Percentiles rank a stretch among this genome's conserved stretches.
Evolutionary conservation across 2,888 invertebrate genomes (phyloP).

Genomic region (Acanthosepion pharaonis): DNA sequence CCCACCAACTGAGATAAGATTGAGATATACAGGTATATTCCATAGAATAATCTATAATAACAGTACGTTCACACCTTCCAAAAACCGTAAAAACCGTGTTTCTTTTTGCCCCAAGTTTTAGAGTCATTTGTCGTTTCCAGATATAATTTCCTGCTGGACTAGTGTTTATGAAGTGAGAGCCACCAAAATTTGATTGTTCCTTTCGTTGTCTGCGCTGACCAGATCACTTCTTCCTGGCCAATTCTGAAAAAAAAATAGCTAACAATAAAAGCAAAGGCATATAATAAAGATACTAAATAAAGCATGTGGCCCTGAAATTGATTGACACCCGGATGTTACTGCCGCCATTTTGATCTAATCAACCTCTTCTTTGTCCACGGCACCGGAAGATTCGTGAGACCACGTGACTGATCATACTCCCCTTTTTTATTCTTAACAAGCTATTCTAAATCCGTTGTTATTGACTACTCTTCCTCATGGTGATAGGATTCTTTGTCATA

Average conservation of each 20-base stretch:
- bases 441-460: neutral
- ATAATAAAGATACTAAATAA: neutral
- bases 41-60: neutral
- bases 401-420: neutral
- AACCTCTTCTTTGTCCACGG: neutral
- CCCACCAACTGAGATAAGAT: neutral
- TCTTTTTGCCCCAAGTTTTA: neutral
- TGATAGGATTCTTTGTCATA: neutral
- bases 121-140: neutral
- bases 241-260: no score
- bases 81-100: no score
- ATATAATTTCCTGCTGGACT: neutral
- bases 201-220: neutral
- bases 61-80: neutral
- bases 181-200: neutral
- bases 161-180: slow-evolving; percentile 4
- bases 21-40: neutral
- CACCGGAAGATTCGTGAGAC: neutral
- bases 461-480: neutral
- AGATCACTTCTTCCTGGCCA: neutral
- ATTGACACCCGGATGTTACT: neutral
- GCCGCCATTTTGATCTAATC: neutral
- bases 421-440: neutral
- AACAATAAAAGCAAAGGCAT: neutral
- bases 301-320: neutral